Base-by-base conservation (phyloP, 2,888 invertebrate species). In the Idaea dimidiata region DNA sequence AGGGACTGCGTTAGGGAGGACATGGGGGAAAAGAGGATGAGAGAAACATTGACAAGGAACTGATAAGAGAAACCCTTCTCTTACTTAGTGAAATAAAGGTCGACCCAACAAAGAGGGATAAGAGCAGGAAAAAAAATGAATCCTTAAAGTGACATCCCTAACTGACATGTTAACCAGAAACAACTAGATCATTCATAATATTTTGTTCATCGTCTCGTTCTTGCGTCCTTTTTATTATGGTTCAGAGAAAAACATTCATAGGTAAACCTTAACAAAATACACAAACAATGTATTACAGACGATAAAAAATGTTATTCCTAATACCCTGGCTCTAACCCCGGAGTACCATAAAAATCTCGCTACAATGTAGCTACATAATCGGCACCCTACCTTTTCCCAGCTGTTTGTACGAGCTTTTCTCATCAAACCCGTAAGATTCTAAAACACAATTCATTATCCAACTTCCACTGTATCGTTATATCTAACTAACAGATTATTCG, bases 281-380 rank as follows among this genome's bases (percentile, higher is more conserved):
- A 58, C 62, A 72, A 72, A 70, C 69, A 74, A 67, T 69, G 69
- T 72, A 69, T 66, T 70, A 55, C 54, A 59, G 31, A 57, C 59
- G 66, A 72, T 71, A 69, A 72, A 74, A 70, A 75, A 68, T 54
- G 65, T 69, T 66, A 66, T 65, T 66, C 68, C 61, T 69, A 62
- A 66, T 63, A 60, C 65, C 14, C 31, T 53, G 58, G 62, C 59
- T 72, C 66, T 65, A 65, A 67, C 68, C 70, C 69, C 73, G 59
- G 59, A 68, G 65, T 57, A 64, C 63, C 68, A 66, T 65, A 66
- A 67, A 64, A 67, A 61, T 63, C 62, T 66, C 59, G 59, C 65
- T 64, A 62, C 67, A 66, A 58, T 68, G 67, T 68, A 17, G 57
- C 54, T 61, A 57, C 54, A 43, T 66, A 64, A 64, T 62, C 62